Conservation (phyloP, 2,797 vertebrate species). For the Epinephelus malabaricus region DNA sequence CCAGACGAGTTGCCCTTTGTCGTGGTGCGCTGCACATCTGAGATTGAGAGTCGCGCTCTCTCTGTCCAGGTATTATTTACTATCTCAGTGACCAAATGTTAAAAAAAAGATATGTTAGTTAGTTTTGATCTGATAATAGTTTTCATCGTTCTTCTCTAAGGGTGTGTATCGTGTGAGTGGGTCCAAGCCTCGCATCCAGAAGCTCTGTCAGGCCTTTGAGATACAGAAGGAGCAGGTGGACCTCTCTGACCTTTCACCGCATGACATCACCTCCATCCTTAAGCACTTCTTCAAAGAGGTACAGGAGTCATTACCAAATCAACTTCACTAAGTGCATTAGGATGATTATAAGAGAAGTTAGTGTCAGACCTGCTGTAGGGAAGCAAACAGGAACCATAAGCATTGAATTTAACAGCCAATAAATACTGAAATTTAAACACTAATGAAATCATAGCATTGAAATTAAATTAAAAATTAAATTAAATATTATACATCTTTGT, state of each 20-base stretch:
- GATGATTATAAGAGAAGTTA: not conserved
- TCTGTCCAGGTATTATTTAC: slow-evolving; percentile 87
- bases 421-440: too few relatives aligned
- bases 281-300: slow-evolving; percentile 97
- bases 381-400: too few relatives aligned
- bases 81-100: not conserved
- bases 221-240: slow-evolving; percentile 90
- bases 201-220: slow-evolving; percentile 93
- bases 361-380: not conserved
- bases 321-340: not conserved
- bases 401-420: too few relatives aligned
- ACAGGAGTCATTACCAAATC: slow-evolving; percentile 20
- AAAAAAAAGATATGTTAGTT: not conserved
- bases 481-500: too few relatives aligned
- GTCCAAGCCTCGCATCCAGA: slow-evolving; percentile 92
- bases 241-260: slow-evolving; percentile 92
- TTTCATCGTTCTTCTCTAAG: slow-evolving; percentile 71
- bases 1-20: slow-evolving; percentile 91
- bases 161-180: slow-evolving; percentile 96
- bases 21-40: slow-evolving; percentile 89
- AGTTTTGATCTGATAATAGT: not conserved
- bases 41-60: slow-evolving; percentile 92
- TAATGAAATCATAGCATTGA: too few relatives aligned
- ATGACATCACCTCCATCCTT: slow-evolving; percentile 92
- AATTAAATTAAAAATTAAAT: too few relatives aligned